Percentiles rank a stretch among this genome's conserved stretches.
phyloP scores from a whole-genome alignment of 2,113 vertebrate species.

The Mandrillus leucophaeus region DNA sequence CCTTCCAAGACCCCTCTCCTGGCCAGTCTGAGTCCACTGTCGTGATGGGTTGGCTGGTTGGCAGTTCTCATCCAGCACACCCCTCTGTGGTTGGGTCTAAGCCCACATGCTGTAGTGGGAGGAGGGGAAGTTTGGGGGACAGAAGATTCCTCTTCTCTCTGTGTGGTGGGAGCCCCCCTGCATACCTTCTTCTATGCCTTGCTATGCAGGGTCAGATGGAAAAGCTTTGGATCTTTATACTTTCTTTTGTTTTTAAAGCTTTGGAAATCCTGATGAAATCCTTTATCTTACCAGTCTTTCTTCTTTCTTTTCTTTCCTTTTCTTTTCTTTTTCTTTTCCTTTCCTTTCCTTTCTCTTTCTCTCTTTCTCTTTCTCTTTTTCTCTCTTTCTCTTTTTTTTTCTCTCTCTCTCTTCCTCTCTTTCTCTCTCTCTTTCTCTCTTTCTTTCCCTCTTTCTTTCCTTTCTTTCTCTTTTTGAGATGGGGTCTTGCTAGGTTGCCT shows the following conservation, averaged over 20 bases:
- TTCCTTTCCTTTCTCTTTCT: too few species aligned
- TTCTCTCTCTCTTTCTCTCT: accelerated
- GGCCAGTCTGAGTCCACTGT: too few species aligned
- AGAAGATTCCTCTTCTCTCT: neutral
- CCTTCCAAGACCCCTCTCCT: neutral
- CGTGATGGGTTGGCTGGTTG: neutral
- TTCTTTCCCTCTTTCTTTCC: neutral
- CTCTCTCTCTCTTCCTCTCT: too few species aligned
- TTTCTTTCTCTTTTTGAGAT: neutral
- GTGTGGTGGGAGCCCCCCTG: neutral
- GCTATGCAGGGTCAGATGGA: neutral
- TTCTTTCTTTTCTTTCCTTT: neutral
- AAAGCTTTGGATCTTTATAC: neutral
- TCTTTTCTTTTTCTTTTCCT: too few species aligned
- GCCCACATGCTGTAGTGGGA: neutral
- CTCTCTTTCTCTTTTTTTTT: too few species aligned
- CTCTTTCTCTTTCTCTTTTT: accelerated
- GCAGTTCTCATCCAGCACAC: neutral
- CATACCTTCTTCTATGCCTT: neutral
- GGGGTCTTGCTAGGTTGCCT: neutral
- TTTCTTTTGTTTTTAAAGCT: neutral
- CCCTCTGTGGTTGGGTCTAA: neutral
- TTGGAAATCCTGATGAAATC: neutral
- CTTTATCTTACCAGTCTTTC: neutral
- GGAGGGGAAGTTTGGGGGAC: neutral